A percentile compares a stretch with the other conserved stretches of the same genome.
Conservation (phyloP, 2,113 vertebrate species). For the Anoplopoma fimbria region DNA sequence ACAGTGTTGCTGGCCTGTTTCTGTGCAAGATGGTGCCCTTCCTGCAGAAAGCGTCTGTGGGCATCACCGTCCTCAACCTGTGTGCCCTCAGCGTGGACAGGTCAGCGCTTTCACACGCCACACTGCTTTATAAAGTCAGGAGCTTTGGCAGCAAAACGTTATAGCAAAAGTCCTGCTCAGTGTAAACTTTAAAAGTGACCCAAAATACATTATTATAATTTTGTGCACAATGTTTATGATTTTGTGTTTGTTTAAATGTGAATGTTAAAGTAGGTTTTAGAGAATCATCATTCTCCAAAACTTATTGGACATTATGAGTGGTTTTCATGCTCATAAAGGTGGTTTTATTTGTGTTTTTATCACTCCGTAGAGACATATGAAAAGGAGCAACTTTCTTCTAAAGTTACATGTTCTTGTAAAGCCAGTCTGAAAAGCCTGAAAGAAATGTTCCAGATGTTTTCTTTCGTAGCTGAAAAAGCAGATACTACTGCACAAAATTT, state of each 20-base stretch:
- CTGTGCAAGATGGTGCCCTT: conserved; percentile 97
- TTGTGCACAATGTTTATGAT: neutral
- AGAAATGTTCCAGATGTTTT: neutral
- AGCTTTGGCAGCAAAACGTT: neutral
- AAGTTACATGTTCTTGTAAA: neutral
- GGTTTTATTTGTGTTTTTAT: conserved; percentile 1
- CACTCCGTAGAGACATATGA: neutral
- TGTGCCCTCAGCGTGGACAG: conserved; percentile 98
- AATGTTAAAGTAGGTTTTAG: neutral
- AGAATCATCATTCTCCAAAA: neutral
- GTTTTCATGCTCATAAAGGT: neutral
- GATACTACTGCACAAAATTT: neutral
- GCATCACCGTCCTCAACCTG: conserved; percentile 97
- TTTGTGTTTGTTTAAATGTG: neutral
- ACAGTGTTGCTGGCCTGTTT: conserved; percentile 84
- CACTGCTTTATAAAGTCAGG: too few relatives aligned
- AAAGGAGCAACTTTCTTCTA: neutral
- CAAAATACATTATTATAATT: neutral
- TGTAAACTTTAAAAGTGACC: neutral
- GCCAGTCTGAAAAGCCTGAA: neutral
- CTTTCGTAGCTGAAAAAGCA: neutral
- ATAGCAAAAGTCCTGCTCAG: neutral
- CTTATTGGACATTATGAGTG: too few relatives aligned
- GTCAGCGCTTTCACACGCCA: conserved; percentile 74
- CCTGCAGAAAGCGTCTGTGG: conserved; percentile 97